Conservation (phyloP, 2,888 invertebrate species). For the Gandaritis pyraliata region DNA sequence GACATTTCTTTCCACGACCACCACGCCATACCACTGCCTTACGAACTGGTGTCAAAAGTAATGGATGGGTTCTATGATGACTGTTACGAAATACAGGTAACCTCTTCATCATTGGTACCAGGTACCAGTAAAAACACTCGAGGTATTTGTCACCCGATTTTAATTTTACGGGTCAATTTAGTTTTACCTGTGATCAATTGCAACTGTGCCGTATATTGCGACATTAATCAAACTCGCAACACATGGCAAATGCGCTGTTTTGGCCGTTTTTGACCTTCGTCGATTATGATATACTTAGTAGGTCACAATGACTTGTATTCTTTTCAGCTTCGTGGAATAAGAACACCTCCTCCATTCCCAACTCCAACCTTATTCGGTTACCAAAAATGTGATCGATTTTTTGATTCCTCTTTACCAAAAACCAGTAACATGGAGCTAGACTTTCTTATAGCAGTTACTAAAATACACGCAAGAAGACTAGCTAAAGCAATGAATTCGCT, state of each 20-base stretch:
- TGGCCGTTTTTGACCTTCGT: too few relatives aligned
- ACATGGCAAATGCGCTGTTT: too few relatives aligned
- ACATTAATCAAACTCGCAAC: too few relatives aligned
- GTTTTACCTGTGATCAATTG: neutral
- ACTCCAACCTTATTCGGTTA: slow-evolving; percentile 60
- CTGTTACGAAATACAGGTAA: slow-evolving; percentile 62
- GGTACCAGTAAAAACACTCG: too few relatives aligned
- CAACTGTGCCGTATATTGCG: neutral
- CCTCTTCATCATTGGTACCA: too few relatives aligned
- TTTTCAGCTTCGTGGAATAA: slow-evolving; percentile 63
- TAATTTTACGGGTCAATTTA: too few relatives aligned
- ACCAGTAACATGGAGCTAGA: slow-evolving; percentile 50
- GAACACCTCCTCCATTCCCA: slow-evolving; percentile 23
- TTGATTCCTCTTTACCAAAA: slow-evolving; percentile 43
- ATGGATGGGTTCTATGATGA: slow-evolving; percentile 56
- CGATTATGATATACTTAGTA: too few relatives aligned
- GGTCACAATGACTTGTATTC: neutral
- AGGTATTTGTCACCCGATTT: too few relatives aligned
- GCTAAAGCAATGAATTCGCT: slow-evolving; percentile 57
- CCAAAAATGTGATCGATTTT: slow-evolving; percentile 57
- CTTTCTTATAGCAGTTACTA: slow-evolving; percentile 64
- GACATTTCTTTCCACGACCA: slow-evolving; percentile 60
- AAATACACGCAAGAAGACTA: slow-evolving; percentile 61
- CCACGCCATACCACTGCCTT: slow-evolving; percentile 52
- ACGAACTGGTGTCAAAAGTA: slow-evolving; percentile 44